These are phyloP conservation scores for Aphidoletes aphidimyza DNA, from an alignment of 2,888 invertebrate genomes.

Conservation along the genomic window DNA sequence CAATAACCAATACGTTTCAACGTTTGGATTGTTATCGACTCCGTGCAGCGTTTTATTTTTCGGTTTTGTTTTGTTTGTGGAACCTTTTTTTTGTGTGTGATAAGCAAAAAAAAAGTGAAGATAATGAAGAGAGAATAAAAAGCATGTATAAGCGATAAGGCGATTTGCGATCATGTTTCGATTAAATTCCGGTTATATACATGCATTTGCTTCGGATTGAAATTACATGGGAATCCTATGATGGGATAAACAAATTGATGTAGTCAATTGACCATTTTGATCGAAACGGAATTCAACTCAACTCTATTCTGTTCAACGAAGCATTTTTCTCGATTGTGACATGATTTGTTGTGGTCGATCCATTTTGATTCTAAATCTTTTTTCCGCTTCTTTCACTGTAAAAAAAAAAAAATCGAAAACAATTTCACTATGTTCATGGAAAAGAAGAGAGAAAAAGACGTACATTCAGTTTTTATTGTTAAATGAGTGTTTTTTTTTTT, in stretches of 20 bases:
- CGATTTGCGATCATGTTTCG: slow-evolving; percentile 14
- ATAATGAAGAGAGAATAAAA: not conserved
- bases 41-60: no score
- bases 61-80: not conserved
- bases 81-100: not conserved
- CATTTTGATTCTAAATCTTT: no score
- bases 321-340: no score
- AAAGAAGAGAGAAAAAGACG: not conserved
- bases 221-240: not conserved
- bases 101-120: not conserved
- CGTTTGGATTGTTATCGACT: slow-evolving; percentile 19
- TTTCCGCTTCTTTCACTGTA: no score
- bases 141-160: not conserved
- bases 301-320: not conserved
- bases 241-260: not conserved
- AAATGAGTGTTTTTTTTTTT: slow-evolving; percentile 41
- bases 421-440: not conserved
- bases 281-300: not conserved
- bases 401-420: no score
- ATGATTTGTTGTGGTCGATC: no score
- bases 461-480: not conserved
- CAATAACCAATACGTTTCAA: slow-evolving; percentile 25
- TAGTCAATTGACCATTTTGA: not conserved
- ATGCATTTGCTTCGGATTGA: not conserved
- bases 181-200: not conserved